Base-by-base conservation (phyloP, 2,113 vertebrate genomes). In the Oreochromis niloticus region DNA sequence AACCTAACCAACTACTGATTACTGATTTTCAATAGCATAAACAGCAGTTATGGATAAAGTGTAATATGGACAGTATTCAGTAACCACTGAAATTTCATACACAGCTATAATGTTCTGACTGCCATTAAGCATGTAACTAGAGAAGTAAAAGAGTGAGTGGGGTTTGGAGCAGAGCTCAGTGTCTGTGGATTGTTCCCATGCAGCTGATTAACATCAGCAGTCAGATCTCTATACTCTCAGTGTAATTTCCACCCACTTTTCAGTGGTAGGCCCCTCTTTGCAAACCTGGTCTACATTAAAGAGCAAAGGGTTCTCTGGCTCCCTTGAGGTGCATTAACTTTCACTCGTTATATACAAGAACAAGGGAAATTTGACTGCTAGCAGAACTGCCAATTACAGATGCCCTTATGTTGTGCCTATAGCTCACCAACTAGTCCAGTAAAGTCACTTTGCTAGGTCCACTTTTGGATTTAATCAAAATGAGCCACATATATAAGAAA, bases 221-320 rank as follows among this genome's bases (percentile, higher is more conserved):
- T 63, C 81, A 41, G 61, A 75, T 73, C 56, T 63, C 80, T 63
- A 68, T 13, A 81, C 80, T 87, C 82, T 59, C n/a, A 46, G 82
- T 91, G 59, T 87, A 54, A 85, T 88, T 90, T 92, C 83, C 61
- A 89, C 48, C 86, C 82, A 88, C 83, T 54, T 82, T 91, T 86
- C 54, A 36, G 80, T 79, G 30, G 43, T 8, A 80, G 88, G 73
- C 75, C 89, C 82, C 75, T 80, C 34, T 52, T 75, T 85, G 39
- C 48, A 91, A 94, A 92, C 87, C 93, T 93, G 94, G 61, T 94
- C 87, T 92, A 83, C 80, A 94, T 94, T 94, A 92, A 56, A 91
- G 80, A 92, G 91, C 86, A 88, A 89, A 90, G 63, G 52, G 80
- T 85, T 86, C 82, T 87, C 85, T 39, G 46, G 83, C 85, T 86